Evolutionary conservation across 2,797 vertebrate genomes (phyloP), one percentile per base, ranked within the genome.

Genomic region (Heteromormyrus szaboi): DNA sequence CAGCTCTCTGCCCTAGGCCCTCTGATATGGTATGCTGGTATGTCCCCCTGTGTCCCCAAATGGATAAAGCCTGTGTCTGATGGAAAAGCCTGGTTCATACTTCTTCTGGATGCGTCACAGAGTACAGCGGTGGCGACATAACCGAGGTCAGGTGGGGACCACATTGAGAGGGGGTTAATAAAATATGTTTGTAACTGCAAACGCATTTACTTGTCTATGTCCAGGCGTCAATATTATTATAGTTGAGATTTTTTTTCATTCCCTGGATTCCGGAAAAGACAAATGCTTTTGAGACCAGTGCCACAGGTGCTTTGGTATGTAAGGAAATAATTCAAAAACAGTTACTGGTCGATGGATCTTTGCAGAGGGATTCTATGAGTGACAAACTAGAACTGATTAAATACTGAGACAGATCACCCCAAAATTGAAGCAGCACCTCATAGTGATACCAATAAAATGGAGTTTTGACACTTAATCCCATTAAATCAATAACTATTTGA

Each of bases 1-100:
- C 93, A 91, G 5, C 91, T 93, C 88, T 90, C 89, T 56, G 86
- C 93, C 90, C 91, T 92, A 84, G 89, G 90, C 92, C 88, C 84
- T 4, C 90, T 91, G 50, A 91, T 90, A 94, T 91, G 94, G 87
- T 90, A 90, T 59, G 68, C 86, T 87, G 90, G 48, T 8, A 68
- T 68, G 89, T 92, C 81, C 92, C 68, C 93, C 81, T 41, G 29
- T 91, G 90, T 93, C 37, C 83, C 33, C 90, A 59, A 91, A 89
- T 46, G 88, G 91, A 90, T 90, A 91, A 92, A 91, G 90, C 46
- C 89, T 92, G 90, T 88, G 91, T 62, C 37, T 89, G 85, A 88
- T 29, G 33, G 29, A 33, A 41, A 41, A 41, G 2, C 11, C 68
- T 76, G 68, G 22, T 65, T 65, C 22, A 65, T 65, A 65, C 59